Base-by-base conservation (phyloP, 2,888 invertebrate genomes). In the Cheilosia urbana region DNA sequence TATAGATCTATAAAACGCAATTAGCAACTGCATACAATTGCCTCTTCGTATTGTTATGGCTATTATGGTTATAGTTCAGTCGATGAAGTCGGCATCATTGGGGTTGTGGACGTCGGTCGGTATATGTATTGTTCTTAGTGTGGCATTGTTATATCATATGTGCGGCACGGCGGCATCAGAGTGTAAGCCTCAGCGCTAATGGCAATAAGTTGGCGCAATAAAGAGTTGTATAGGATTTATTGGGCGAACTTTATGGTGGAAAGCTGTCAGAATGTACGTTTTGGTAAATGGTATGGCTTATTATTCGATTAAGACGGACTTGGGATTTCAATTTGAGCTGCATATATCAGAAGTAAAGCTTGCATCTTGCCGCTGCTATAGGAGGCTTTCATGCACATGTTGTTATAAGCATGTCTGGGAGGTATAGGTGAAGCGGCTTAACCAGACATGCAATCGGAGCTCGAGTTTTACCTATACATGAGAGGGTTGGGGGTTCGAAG, bases 11-110 rank as follows among this genome's bases (percentile, higher is more conserved):
- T 85, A 80, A 85, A 85, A 75, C 55, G 76, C 84, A 85, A 85
- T 85, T 85, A 85, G 84, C 81, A 77, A 40, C 76, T 81, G 66
- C 37, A 85, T 77, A 77, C 85, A 81, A 81, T 81, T 71, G 85
- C 68, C 81, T 66, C 76, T 45, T 53, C 69, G 60, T 71, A 85
- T 85, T 85, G 81, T 76, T 81, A 85, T 76, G 81, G 80, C 85
- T 60, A 85, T 81, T 66, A 85, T 85, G 81, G 85, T 85, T 85
- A 72, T 81, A 81, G 85, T 85, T 85, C 85, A 85, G 71, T 81
- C 76, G 71, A 71, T 76, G 80, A 60, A 71, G 76, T 66, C 81
- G 85, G 85, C 85, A 30, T 72, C 63, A 81, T 77, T 77, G 76
- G 55, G 77, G 76, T 76, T 51, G 42, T 45, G 42, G 45, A 51